A percentile compares a stretch with the other conserved stretches of the same genome.
Conservation (phyloP, 2,888 invertebrate genomes). For the Dusona sp. region DNA sequence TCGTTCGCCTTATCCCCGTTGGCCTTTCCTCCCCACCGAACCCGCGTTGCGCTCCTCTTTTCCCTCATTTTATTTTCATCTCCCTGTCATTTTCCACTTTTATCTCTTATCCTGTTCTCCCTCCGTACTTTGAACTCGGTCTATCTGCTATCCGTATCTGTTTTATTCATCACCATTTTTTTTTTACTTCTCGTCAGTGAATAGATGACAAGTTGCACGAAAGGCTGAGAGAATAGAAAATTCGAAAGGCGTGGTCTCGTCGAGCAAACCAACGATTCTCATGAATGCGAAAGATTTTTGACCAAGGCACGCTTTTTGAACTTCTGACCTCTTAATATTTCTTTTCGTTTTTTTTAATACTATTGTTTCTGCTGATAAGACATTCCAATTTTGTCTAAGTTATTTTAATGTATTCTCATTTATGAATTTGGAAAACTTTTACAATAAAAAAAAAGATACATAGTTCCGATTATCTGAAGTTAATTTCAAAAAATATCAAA, state of each 20-base stretch:
- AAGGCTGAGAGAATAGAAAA: constrained; percentile 47
- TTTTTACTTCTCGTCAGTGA: neutral
- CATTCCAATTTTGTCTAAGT: neutral
- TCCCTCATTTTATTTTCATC: constrained; percentile 68
- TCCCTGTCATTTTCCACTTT: constrained; percentile 51
- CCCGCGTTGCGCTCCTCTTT: constrained; percentile 57
- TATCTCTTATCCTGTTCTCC: constrained; percentile 13
- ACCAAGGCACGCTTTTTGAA: neutral
- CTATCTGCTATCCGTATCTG: constrained; percentile 16
- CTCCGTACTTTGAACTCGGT: constrained; percentile 7
- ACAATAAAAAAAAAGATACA: neutral
- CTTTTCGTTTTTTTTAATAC: neutral
- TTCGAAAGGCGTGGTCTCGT: constrained; percentile 66
- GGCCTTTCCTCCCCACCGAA: constrained; percentile 57
- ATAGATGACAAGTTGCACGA: neutral
- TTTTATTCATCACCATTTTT: constrained; percentile 10
- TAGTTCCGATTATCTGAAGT: neutral
- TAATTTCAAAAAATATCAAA: neutral
- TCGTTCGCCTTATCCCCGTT: constrained; percentile 69
- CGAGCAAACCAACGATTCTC: constrained; percentile 43
- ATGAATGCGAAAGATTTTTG: neutral
- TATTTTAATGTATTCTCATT: neutral
- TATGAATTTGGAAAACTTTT: neutral
- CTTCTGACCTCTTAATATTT: neutral
- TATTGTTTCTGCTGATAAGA: neutral